These are phyloP conservation scores for Tetrax tetrax DNA, from an alignment of 2,113 vertebrate genomes.

Conservation along the genomic window DNA sequence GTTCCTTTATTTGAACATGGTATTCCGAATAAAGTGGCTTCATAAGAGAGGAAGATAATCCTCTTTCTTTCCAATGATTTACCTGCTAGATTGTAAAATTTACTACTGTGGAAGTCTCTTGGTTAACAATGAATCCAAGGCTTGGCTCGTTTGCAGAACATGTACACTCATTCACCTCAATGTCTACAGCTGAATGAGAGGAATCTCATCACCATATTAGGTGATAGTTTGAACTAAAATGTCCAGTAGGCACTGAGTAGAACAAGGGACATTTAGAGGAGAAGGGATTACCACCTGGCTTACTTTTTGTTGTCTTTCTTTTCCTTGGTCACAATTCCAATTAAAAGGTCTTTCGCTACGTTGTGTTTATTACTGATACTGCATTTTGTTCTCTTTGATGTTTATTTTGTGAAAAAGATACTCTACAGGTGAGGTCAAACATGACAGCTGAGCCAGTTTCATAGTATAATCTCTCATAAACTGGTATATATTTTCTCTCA, in stretches of 20 bases:
- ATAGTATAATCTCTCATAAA: background rate
- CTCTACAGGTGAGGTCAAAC: background rate
- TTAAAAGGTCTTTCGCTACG: background rate
- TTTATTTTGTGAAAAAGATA: background rate
- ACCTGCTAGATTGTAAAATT: background rate
- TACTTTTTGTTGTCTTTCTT: background rate
- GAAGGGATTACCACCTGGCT: background rate
- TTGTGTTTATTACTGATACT: background rate
- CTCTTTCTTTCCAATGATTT: background rate
- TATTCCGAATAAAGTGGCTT: background rate
- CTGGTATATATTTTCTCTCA: background rate
- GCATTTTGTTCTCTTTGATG: background rate
- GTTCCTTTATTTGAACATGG: background rate
- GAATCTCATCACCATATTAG: background rate
- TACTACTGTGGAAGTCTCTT: background rate
- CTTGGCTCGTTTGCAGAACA: background rate
- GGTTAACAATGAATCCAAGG: background rate
- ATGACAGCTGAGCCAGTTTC: background rate
- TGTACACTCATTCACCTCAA: background rate
- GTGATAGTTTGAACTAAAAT: background rate
- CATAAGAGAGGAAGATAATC: background rate
- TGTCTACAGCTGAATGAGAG: background rate
- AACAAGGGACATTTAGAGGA: background rate
- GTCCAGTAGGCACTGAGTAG: background rate
- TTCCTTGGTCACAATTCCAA: background rate